Evolutionary conservation across 2,113 vertebrate genomes (phyloP), one percentile per base, ranked within the genome.

Genomic region (Crotophaga sulcirostris): DNA sequence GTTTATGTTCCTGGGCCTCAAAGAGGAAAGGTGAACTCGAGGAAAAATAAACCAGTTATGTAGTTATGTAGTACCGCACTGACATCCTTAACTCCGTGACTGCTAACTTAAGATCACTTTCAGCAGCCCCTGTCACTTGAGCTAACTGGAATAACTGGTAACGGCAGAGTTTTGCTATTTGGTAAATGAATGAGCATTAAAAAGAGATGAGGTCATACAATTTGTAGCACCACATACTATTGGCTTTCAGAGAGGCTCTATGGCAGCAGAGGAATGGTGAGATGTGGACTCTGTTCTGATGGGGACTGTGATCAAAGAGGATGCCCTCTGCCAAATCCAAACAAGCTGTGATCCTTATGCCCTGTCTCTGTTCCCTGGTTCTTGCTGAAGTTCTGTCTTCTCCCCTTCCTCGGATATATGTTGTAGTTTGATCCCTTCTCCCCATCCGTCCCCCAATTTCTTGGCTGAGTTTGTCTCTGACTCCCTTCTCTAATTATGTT

Each of bases 41-140:
- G 69, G 44, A 78, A 96, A 84, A 89, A 95, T 69, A 95, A 95
- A 91, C 49, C 28, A 26, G 31, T 87, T 75, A 45, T 79, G 54
- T 49, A 87, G 54, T 73, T 75, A 45, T 79, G 54, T 49, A 87
- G 54, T 73, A 81, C 90, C 83, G 74, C 44, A n/a, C 18, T 79
- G 94, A 83, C 74, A 76, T 54, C 58, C 74, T 92, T 75, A 75
- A 64, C 52, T 89, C 51, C 28, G 87, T 66, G 68, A 85, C 78
- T 83, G 87, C 45, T 85, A 96, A 82, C 40, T 94, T 64, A 52
- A 76, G 87, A 80, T 95, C 93, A 58, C 13, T 93, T 91, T 90
- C 84, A 87, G 70, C 81, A 96, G 68, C 29, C 45, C 5, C 28
- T 81, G 78, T 66, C 91, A 90, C 45, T 89, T 94, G 91, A 87